A percentile compares a stretch with the other conserved stretches of the same genome.
These are phyloP conservation scores for Bos indicus DNA, from an alignment of 2,113 vertebrate genomes.

Conservation along the genomic window DNA sequence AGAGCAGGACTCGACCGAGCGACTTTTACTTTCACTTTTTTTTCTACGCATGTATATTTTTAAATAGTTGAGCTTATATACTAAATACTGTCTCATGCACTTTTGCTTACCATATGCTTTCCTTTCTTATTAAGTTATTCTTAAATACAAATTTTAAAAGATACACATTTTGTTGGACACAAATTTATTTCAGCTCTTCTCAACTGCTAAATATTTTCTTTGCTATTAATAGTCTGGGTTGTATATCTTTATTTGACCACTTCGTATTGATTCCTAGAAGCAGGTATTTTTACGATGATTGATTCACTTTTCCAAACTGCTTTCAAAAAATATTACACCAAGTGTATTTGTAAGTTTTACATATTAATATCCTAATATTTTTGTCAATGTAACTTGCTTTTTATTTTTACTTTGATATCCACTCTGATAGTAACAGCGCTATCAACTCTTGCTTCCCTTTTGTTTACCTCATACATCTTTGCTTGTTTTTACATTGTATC, in stretches of 20 bases:
- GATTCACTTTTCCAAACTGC: not conserved
- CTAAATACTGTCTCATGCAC: not conserved
- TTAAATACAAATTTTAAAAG: not conserved
- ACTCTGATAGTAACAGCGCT: not conserved
- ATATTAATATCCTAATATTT: not conserved
- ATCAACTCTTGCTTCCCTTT: not conserved
- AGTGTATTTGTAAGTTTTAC: not conserved
- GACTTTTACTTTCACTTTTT: not conserved
- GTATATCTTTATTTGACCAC: not conserved
- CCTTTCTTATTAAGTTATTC: not conserved
- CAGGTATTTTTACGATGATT: not conserved
- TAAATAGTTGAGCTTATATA: not conserved
- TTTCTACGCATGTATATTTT: not conserved
- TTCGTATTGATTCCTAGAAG: not conserved
- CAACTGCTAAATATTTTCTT: not conserved
- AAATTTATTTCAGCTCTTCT: not conserved
- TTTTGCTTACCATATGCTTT: not conserved
- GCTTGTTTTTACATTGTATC: not conserved
- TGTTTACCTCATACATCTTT: not conserved
- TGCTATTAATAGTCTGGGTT: not conserved
- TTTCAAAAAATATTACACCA: slow-evolving; percentile 7
- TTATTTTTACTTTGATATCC: not conserved
- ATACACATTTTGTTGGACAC: not conserved
- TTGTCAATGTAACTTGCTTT: not conserved
- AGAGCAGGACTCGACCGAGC: not conserved